Conservation (phyloP, 2,888 invertebrate genomes). For the Hetaerina titia region DNA sequence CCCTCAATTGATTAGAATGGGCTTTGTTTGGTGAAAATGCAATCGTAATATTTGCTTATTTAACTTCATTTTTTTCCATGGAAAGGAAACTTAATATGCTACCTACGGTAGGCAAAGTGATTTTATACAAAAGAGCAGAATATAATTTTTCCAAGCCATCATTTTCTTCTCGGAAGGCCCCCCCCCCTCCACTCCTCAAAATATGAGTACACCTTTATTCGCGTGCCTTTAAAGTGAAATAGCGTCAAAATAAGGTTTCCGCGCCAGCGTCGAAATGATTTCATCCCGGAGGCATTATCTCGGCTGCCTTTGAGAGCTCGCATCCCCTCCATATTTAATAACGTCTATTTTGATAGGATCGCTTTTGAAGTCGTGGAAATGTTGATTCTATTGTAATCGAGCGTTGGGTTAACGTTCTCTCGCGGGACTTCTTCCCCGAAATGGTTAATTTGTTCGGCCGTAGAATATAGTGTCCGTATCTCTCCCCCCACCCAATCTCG, state of each 20-base stretch:
- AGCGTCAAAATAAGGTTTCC: neutral
- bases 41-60: too few species aligned
- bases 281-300: neutral
- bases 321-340: neutral
- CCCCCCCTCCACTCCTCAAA: neutral
- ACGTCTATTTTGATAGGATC: neutral
- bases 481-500: too few species aligned
- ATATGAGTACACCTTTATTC: neutral
- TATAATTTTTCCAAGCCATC: neutral
- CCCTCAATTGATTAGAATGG: too few species aligned
- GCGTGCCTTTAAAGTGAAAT: neutral
- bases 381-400: slow-evolving; percentile 1
- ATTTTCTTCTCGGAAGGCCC: neutral
- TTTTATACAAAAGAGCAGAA: neutral
- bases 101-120: neutral
- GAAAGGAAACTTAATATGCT: neutral
- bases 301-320: neutral
- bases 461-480: neutral
- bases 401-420: neutral
- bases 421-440: neutral
- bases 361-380: neutral
- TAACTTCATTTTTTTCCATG: neutral
- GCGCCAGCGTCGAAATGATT: neutral
- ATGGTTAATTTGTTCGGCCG: neutral
- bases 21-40: too few species aligned